phyloP scores from a whole-genome alignment of 2,888 invertebrate genomes.

The Mesorhabditis spiculigera region DNA sequence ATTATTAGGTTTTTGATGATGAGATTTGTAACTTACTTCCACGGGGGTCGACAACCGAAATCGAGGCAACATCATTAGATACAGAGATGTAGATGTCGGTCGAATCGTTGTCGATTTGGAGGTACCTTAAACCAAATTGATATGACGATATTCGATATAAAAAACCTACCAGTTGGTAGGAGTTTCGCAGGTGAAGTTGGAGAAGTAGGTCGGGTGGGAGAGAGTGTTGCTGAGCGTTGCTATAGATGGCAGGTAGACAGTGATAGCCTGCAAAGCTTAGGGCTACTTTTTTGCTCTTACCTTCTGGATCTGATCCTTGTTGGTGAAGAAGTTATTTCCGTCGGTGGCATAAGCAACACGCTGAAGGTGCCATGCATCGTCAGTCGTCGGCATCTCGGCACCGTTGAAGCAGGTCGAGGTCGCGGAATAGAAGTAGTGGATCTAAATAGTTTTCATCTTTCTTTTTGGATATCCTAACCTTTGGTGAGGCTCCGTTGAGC shows the following conservation, averaged over 20 bases:
- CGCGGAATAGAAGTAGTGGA: constrained; percentile 30
- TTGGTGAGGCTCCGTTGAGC: neutral
- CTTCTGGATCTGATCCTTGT: constrained; percentile 2
- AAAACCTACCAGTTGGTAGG: neutral
- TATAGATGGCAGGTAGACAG: constrained; percentile 29
- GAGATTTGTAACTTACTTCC: constrained; percentile 13
- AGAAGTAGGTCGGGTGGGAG: constrained; percentile 32
- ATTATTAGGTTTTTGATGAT: constrained; percentile 1
- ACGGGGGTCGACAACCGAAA: constrained; percentile 24
- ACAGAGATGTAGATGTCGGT: constrained; percentile 30
- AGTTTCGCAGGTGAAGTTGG: constrained; percentile 21
- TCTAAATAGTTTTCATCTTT: constrained; percentile 13
- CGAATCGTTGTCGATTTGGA: constrained; percentile 34
- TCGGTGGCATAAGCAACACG: constrained; percentile 32
- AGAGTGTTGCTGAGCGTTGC: constrained; percentile 25
- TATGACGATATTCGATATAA: neutral
- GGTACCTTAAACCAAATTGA: constrained; percentile 18
- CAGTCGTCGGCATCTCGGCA: constrained; percentile 17
- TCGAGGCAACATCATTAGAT: constrained; percentile 21
- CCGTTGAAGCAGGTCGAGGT: constrained; percentile 17
- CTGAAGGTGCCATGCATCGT: constrained; percentile 21
- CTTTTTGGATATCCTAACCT: neutral
- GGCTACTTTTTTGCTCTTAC: neutral
- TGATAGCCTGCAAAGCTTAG: constrained; percentile 18
- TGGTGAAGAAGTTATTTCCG: constrained; percentile 25